Evolutionary conservation across 2,888 invertebrate species (phyloP), one percentile per base, ranked within the genome.

Genomic region (Rotaria macrura): DNA sequence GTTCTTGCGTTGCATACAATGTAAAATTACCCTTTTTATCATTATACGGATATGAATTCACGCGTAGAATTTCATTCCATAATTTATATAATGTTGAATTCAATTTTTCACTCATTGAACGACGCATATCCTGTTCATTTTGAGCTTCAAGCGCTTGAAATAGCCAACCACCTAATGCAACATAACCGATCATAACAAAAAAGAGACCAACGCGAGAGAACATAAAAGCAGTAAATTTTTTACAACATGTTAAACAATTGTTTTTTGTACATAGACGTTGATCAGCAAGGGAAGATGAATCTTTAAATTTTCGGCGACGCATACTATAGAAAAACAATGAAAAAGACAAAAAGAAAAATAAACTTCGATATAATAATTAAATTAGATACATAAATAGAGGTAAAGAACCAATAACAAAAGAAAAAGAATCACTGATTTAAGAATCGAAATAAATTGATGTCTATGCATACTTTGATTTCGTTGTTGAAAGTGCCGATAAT

Each of bases 151-250:
- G 43, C 38, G 83, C 79, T 86, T 86, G 84, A 86, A 86, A 86
- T 84, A 86, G 65, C 5, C 74, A n/a, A 9, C 86, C 86, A 3
- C 86, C 86, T 34, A 84, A 54, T 14, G 84, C 74, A 14, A 86
- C 86, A 85, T 86, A 86, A 40, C 86, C 86, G 20, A 86, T 57
- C 86, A 86, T 86, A 47, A 86, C 74, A 34, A 84, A 52, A 79
- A 85, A 83, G 5, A 86, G 54, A 54, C 86, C 86, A 20, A 86
- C 84, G 40, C 86, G 84, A 38, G 86, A 86, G n/a, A 86, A 84
- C 84, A 86, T 84, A 55, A 86, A 86, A 17, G 84, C 74, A 5
- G 84, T 84, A 86, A 86, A 86, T 84, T 86, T 86, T 79, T 79
- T 72, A 25, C 84, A 86, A 79, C 84, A 86, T 79, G 38, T 79